These are phyloP conservation scores for Asteroscopus sphinx DNA, from an alignment of 2,888 invertebrate species.

Conservation along the genomic window DNA sequence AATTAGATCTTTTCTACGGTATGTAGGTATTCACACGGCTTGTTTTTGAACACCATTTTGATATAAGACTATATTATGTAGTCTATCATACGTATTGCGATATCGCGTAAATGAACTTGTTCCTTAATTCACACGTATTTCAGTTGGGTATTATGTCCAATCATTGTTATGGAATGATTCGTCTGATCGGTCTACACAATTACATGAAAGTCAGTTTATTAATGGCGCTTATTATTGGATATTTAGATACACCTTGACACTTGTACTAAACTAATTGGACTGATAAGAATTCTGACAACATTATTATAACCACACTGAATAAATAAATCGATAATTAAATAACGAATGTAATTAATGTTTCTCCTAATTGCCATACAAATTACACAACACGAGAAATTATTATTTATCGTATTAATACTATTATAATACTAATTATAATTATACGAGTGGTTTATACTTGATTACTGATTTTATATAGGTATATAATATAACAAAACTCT, in stretches of 20 bases:
- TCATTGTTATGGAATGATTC: constrained; percentile 50
- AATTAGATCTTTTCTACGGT: too few species aligned
- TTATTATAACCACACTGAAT: constrained; percentile 3
- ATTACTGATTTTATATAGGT: neutral
- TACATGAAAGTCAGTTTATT: constrained; percentile 7
- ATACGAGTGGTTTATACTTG: neutral
- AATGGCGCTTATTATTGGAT: too few species aligned
- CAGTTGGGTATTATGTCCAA: constrained; percentile 30
- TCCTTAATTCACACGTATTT: constrained; percentile 29
- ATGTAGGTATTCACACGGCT: too few species aligned
- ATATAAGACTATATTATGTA: too few species aligned
- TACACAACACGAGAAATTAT: too few species aligned
- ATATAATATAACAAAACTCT: constrained; percentile 6
- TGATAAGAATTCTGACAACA: neutral
- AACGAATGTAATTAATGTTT: neutral
- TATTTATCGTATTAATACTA: too few species aligned
- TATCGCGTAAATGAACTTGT: constrained; percentile 19
- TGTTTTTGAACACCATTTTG: too few species aligned
- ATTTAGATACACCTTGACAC: constrained; percentile 1
- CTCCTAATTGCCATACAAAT: too few species aligned
- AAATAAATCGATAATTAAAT: neutral
- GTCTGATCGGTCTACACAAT: constrained; percentile 38
- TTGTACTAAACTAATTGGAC: constrained; percentile 7
- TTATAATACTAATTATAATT: neutral
- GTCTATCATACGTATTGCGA: neutral